These are phyloP conservation scores for Drosophila micromelanica DNA, from an alignment of 1,140 invertebrate genomes.

Conservation along the genomic window DNA sequence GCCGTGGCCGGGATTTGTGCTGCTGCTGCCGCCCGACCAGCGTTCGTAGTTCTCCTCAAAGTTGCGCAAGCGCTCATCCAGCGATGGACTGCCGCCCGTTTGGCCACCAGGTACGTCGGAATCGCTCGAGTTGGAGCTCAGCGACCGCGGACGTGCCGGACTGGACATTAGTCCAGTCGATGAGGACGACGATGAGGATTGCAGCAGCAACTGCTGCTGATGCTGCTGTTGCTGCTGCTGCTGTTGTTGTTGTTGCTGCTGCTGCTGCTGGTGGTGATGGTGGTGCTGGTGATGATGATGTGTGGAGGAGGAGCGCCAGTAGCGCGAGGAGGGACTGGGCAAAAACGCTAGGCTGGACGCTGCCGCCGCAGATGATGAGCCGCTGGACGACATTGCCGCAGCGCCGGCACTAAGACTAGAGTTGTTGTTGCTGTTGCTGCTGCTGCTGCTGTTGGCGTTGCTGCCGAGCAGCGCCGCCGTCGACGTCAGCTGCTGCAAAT, in stretches of 20 bases:
- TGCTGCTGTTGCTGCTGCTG: constrained; percentile 70
- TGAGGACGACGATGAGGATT: constrained; percentile 39
- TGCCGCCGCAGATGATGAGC: constrained; percentile 29
- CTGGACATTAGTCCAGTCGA: constrained; percentile 76
- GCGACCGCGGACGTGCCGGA: constrained; percentile 87
- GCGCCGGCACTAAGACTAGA: constrained; percentile 76
- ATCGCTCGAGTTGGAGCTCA: constrained; percentile 87
- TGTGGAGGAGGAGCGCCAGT: constrained; percentile 78
- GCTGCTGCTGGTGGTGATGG: constrained; percentile 61
- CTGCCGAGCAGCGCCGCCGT: constrained; percentile 16
- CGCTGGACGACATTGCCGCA: constrained; percentile 25
- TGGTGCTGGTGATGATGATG: constrained; percentile 77
- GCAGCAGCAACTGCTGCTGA: constrained; percentile 27
- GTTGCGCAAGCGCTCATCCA: constrained; percentile 94
- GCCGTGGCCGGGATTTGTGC: constrained; percentile 34
- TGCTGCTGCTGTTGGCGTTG: constrained; percentile 26
- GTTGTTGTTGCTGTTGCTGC: constrained; percentile 62
- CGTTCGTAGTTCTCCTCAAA: constrained; percentile 97
- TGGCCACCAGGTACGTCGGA: constrained; percentile 85
- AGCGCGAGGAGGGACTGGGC: constrained; percentile 73
- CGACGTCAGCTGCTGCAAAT: constrained; percentile 45
- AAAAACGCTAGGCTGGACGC: constrained; percentile 57
- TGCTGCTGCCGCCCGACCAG: constrained; percentile 90
- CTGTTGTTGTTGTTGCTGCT: constrained; percentile 44
- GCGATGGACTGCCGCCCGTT: constrained; percentile 86